phyloP scores from a whole-genome alignment of 2,113 vertebrate species.

The Ciconia maguari region DNA sequence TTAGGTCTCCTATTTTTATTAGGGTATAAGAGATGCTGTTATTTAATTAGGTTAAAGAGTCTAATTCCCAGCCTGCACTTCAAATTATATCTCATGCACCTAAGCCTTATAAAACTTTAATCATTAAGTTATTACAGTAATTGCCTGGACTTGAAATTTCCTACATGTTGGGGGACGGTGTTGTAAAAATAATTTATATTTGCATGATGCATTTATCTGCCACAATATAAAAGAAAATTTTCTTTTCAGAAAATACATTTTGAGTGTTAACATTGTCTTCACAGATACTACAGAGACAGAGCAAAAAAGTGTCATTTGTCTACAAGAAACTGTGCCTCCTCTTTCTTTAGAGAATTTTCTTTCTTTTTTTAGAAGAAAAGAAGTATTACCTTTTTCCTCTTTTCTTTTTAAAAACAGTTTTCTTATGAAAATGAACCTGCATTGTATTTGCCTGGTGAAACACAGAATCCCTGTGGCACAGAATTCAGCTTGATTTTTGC shows the following conservation, averaged over 20 bases:
- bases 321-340: neutral
- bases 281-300: neutral
- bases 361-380: neutral
- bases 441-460: neutral
- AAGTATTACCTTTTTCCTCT: neutral
- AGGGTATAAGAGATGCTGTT: neutral
- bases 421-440: neutral
- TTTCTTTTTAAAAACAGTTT: neutral
- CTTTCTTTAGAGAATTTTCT: neutral
- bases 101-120: conserved; percentile 34
- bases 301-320: neutral
- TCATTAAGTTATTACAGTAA: conserved; percentile 27
- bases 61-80: conserved; percentile 41
- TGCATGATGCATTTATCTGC: neutral
- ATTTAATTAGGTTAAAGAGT: conserved; percentile 62
- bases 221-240: neutral
- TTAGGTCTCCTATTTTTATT: conserved; percentile 49
- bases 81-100: conserved; percentile 29
- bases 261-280: neutral
- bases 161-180: neutral
- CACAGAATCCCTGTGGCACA: neutral
- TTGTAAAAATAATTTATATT: conserved; percentile 11
- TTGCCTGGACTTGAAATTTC: neutral
- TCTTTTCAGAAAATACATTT: neutral
- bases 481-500: neutral